Base-by-base conservation (phyloP, 1,140 invertebrate species). In the Zaprionus camerounensis region DNA sequence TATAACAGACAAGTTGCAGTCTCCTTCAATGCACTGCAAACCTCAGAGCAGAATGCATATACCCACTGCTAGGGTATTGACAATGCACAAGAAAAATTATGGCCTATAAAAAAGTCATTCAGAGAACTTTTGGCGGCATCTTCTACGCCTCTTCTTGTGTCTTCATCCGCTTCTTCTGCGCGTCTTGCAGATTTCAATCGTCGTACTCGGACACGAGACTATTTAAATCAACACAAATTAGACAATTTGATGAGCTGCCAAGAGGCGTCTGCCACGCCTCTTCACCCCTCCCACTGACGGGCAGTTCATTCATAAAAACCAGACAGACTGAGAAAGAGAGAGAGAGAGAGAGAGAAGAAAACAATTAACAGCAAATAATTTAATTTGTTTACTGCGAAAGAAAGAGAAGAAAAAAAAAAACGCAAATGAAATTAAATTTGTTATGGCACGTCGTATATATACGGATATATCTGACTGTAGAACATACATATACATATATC, bases 141-240 rank as follows among this genome's bases (percentile, higher is more conserved):
- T 38, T 55, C 31, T 46, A n/a, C 53, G 22, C 7, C 38, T 57
- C 13, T 26, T 3, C n/a, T 46, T 17, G 13, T 26, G 22, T 46
- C 24, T 69, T 41, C 44, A 67, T 55, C 68, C 20, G 7, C 41
- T 17, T 17, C 6, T 5, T 44, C 15, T 44, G 6, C 41, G 1
- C 41, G n/a, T 46, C 17, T n/a, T 15, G 41, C 41, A 1, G 41
- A 46, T 17, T 46, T 17, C 41, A 46, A 46, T 46, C 41, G 41
- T 46, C 41, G 7, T 11, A 17, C 15, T 46, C 46, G 46, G 20
- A 22, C 46, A 5, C 1, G 4, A 51, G 28, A 64, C 79, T 74
- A 73, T 81, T 78, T 82, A 81, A 81, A 82, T 82, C 80, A 82
- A 78, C 80, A 78, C 71, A 78, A 82, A 82, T 81, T 82, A 78